Conservation (phyloP, 1,140 invertebrate genomes). For the Listronotus bonariensis region DNA sequence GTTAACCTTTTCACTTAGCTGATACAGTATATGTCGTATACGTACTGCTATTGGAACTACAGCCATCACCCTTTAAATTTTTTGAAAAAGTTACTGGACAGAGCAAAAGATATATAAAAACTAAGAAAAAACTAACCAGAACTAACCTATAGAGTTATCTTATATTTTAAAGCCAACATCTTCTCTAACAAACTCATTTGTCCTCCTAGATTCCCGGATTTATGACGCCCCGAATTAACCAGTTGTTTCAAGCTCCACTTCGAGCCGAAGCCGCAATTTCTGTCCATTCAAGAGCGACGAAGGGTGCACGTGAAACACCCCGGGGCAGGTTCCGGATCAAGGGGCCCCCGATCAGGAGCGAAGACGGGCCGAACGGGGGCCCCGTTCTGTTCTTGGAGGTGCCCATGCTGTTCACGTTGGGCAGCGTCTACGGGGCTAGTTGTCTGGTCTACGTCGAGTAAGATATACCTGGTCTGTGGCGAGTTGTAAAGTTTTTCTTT, state of each 20-base stretch:
- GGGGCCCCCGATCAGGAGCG: not conserved
- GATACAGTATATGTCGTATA: too few relatives aligned
- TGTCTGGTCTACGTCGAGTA: conserved; percentile 68
- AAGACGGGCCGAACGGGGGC: conserved; percentile 47
- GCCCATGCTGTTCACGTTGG: conserved; percentile 65
- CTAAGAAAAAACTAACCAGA: too few relatives aligned
- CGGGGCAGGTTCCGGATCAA: conserved; percentile 20
- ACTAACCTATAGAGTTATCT: too few relatives aligned
- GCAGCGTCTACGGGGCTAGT: conserved; percentile 69
- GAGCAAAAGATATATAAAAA: not conserved
- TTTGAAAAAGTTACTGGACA: too few relatives aligned
- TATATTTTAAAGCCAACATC: too few relatives aligned
- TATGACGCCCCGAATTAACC: conserved; percentile 64
- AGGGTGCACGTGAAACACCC: conserved; percentile 8
- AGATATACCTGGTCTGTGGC: not conserved
- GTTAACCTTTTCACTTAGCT: too few relatives aligned
- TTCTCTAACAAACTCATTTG: conserved; percentile 3
- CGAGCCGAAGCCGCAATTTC: conserved; percentile 49
- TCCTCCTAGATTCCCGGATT: conserved; percentile 63
- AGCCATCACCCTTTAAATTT: too few relatives aligned
- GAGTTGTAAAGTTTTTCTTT: too few relatives aligned
- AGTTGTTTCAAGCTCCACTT: conserved; percentile 51
- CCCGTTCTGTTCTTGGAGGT: conserved; percentile 58
- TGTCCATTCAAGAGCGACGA: conserved; percentile 42
- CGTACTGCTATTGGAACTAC: too few relatives aligned